Conservation (phyloP, 2,797 vertebrate genomes). For the Cryptoprocta ferox region DNA sequence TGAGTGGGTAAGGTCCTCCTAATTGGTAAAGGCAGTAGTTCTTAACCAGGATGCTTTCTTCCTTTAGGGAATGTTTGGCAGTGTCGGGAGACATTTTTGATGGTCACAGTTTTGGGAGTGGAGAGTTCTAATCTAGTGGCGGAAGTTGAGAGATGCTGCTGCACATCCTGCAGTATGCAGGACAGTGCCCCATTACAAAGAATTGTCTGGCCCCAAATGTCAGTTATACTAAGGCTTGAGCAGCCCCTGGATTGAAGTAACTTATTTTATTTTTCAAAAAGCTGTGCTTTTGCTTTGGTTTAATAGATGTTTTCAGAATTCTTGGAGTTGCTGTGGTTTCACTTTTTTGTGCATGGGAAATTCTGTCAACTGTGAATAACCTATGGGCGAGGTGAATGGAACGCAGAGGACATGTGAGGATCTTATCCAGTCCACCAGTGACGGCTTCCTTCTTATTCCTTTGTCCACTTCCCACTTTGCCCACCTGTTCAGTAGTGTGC, state of each 20-base stretch:
- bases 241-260: neutral
- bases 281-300: neutral
- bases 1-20: neutral
- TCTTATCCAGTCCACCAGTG: neutral
- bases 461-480: neutral
- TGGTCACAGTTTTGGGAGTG: neutral
- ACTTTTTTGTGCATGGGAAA: conserved; percentile 15
- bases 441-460: neutral
- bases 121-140: neutral
- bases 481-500: neutral
- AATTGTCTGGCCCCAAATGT: neutral
- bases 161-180: neutral
- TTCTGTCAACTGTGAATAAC: conserved; percentile 37
- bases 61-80: neutral
- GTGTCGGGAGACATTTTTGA: neutral
- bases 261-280: conserved; percentile 42
- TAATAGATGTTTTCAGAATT: conserved; percentile 38
- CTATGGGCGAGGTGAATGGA: neutral
- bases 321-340: conserved; percentile 29
- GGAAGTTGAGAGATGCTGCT: neutral
- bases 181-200: neutral
- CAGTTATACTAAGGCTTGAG: neutral
- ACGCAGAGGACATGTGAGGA: neutral
- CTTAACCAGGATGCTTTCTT: neutral
- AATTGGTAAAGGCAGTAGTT: neutral